Percentiles rank a stretch among this genome's conserved stretches.
These are phyloP conservation scores for Coregonus clupeaformis DNA, from an alignment of 2,113 vertebrate genomes.

Conservation along the genomic window DNA sequence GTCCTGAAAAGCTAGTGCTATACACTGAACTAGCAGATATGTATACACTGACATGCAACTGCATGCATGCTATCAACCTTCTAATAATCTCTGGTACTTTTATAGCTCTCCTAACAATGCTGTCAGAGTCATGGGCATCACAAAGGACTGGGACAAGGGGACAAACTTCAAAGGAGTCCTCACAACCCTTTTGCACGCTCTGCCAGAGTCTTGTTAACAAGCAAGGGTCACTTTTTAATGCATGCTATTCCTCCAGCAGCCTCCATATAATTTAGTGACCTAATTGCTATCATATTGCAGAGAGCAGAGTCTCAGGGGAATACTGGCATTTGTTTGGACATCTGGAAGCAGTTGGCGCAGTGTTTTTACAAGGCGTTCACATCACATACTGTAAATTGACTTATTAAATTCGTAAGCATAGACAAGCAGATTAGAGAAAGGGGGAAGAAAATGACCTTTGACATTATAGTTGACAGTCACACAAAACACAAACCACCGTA, in stretches of 20 bases:
- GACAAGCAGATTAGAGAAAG: neutral
- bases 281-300: constrained; percentile 30
- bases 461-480: constrained; percentile 23
- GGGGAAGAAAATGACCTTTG: constrained; percentile 1
- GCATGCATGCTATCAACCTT: no score
- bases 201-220: constrained; percentile 7
- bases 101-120: no score
- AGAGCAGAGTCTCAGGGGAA: constrained; percentile 27
- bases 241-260: constrained; percentile 9
- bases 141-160: no score
- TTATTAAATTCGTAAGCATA: constrained; percentile 52
- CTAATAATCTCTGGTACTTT: no score
- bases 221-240: neutral
- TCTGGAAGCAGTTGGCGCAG: constrained; percentile 41
- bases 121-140: no score
- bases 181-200: no score
- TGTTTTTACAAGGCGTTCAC: constrained; percentile 51
- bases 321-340: constrained; percentile 35
- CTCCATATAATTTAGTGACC: constrained; percentile 12
- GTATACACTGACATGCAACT: no score
- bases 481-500: constrained; percentile 21
- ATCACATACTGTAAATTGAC: constrained; percentile 47
- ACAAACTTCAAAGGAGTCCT: no score
- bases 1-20: no score
- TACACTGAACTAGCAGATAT: no score